A percentile compares a stretch with the other conserved stretches of the same genome.
phyloP scores from a whole-genome alignment of 2,113 vertebrate species.

The Antechinus stuartii region DNA sequence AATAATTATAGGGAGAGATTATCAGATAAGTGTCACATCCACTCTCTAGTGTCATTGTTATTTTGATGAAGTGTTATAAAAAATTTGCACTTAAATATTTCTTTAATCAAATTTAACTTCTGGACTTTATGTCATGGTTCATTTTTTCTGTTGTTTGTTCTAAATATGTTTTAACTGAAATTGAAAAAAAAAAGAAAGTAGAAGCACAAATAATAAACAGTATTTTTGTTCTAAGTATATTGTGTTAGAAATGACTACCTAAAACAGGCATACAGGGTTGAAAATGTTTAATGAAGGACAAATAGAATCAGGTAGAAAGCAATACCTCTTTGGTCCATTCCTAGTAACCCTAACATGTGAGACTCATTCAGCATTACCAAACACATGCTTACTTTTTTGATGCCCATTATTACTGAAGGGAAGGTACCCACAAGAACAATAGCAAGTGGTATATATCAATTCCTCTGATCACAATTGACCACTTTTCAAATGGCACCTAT shows the following conservation, averaged over 20 bases:
- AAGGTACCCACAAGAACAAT: background rate
- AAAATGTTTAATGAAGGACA: background rate
- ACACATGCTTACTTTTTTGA: no score
- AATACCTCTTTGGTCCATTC: background rate
- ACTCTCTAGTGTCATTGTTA: background rate
- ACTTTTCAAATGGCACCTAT: background rate
- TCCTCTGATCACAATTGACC: background rate
- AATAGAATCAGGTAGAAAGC: background rate
- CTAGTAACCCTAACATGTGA: background rate
- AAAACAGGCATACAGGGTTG: background rate
- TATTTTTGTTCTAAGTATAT: background rate
- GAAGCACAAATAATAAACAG: background rate
- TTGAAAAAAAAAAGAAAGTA: background rate
- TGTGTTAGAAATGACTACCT: background rate
- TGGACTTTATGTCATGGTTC: background rate
- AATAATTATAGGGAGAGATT: background rate
- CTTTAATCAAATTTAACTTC: background rate
- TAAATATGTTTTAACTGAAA: background rate
- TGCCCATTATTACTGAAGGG: background rate
- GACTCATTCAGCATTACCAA: no score
- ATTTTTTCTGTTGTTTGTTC: conserved; percentile 25
- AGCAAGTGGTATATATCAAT: background rate
- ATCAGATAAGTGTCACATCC: background rate
- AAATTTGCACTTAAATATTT: background rate
- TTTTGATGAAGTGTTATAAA: background rate